Base-by-base conservation (phyloP, 2,797 vertebrate genomes). In the Gobionotothen gibberifrons region DNA sequence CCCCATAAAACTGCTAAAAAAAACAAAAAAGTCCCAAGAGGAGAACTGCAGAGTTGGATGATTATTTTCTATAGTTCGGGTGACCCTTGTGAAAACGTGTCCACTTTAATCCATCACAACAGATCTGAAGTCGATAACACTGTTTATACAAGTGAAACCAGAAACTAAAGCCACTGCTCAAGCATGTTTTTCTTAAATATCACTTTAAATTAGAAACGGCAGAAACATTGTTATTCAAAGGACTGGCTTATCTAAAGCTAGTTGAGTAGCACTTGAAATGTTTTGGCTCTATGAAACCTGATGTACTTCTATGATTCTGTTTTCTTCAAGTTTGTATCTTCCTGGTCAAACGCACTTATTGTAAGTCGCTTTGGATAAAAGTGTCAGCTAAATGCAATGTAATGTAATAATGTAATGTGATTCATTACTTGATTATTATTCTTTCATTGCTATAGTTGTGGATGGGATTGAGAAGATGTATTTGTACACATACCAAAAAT, bases 31-130 rank as follows among this genome's bases (percentile, higher is more conserved):
- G 0, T 46, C 17, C 2, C 15, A 5, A 5, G 48, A 54, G 10
- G 26, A 22, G 15, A 26, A 61, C 43, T 9, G 5, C 46, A 42
- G 15, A 17, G 11, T 70, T 55, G 15, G 19, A 19, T 26, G 51
- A 55, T 19, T 55, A 19, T 63, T 55, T 36, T 57, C 46, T 57
- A 22, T 57, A 32, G 52, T 54, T 26, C 9, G 5, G 15, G 12
- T 47, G 19, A 49, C 10, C 39, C 5, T 49, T 42, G 54, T 29
- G 29, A 53, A 36, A 59, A 73, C 54, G 2, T 26, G 51, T 46
- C 51, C 11, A 9, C 7, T 3, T 68, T 13, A 67, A 78, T 72
- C 36, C 19, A 72, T 68, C 59, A 61, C 16, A 55, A 56, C 39
- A 56, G 69, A 62, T 46, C 44, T 39, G 16, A 19, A 26, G 69